Conservation (phyloP, 2,888 invertebrate species). For the Dendrolimus pini region DNA sequence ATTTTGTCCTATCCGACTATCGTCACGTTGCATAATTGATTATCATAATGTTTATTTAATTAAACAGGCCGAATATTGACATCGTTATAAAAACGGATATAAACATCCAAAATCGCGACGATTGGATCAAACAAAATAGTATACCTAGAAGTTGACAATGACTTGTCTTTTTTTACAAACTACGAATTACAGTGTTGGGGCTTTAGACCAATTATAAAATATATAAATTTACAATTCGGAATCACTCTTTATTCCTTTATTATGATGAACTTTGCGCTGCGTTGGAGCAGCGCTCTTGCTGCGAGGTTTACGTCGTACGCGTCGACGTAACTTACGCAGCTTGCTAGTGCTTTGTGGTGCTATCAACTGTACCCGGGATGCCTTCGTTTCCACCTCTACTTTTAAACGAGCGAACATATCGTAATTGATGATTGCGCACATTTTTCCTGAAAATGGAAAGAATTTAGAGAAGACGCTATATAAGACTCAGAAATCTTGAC, state of each 20-base stretch:
- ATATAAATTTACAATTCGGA: conserved; percentile 44
- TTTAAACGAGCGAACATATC: conserved; percentile 69
- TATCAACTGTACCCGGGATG: conserved; percentile 36
- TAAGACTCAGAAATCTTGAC: too few relatives aligned
- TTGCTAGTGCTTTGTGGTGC: conserved; percentile 35
- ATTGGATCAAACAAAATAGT: too few relatives aligned
- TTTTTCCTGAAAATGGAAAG: conserved; percentile 46
- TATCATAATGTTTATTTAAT: too few relatives aligned
- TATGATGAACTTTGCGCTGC: conserved; percentile 29
- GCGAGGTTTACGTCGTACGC: conserved; percentile 49
- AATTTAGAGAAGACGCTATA: conserved; percentile 1
- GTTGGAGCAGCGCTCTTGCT: conserved; percentile 63
- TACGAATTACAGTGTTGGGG: too few relatives aligned
- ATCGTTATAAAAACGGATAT: too few relatives aligned
- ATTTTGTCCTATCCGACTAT: too few relatives aligned
- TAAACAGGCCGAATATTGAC: too few relatives aligned
- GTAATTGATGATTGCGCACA: conserved; percentile 68
- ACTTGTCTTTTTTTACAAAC: too few relatives aligned
- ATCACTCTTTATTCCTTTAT: conserved; percentile 66
- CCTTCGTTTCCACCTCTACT: conserved; percentile 60
- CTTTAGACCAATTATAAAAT: too few relatives aligned
- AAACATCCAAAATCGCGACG: too few relatives aligned
- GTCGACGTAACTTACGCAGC: conserved; percentile 43
- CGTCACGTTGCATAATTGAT: too few relatives aligned
- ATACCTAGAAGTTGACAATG: too few relatives aligned